Base-by-base conservation (phyloP, 2,797 vertebrate species). In the Tenualosa ilisha region DNA sequence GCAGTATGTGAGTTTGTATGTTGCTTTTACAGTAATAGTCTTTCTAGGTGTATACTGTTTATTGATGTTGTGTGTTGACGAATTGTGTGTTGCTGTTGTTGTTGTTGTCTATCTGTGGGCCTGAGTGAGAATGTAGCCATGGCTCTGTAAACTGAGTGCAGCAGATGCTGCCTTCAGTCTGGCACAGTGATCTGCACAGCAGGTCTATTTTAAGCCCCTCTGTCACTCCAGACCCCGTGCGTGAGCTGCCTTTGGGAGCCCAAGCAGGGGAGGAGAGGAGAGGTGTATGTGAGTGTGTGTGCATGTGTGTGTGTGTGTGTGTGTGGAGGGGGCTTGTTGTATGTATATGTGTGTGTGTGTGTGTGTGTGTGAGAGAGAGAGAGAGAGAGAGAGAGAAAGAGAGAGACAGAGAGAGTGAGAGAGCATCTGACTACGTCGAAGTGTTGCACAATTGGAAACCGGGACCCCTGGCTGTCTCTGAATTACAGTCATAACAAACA, bases 81-180 rank as follows among this genome's bases (percentile, higher is more conserved):
- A 15, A 15, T 72, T 79, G 40, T 46, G 40, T 17, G 1, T 24
- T 46, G 15, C 3, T 75, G 13, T 72, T 75, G 37, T 43, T 75
- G 37, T 43, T 75, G 68, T 43, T 6, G 72, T 79, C 4, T 40
- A 40, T 46, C 37, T 22, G 72, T 79, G 40, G 72, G 37, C 72
- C 40, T 2, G 40, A 79, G 72, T 79, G 17, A 79, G 6, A 22
- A 89, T 89, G 91, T 91, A 93, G 91, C 88, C 92, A 91, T 92
- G 93, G 91, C 93, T 31, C 93, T 93, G 90, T 92, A 92, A 92
- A 93, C 91, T 86, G 91, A 91, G 92, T 92, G 92, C 90, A 93
- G 92, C 93, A 94, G 93, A 95, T 95, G 94, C 91, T 92, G 93
- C 93, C 94, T 93, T 94, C 93, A 94, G 93, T 92, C 93, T 93